Conservation (phyloP, 1,140 invertebrate genomes). For the Anthonomus grandis region DNA sequence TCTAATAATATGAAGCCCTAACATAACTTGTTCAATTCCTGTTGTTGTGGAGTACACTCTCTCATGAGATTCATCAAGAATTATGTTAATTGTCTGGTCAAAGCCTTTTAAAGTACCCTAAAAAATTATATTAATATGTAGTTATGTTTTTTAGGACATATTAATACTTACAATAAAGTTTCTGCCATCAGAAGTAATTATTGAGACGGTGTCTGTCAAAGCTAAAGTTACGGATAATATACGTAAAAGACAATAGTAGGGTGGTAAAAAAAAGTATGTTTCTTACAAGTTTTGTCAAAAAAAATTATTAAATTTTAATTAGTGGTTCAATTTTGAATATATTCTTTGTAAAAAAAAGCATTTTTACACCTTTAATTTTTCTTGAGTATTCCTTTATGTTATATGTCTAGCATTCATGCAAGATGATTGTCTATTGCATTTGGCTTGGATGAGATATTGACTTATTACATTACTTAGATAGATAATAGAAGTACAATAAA, state of each 20-base stretch:
- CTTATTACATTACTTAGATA: too few species aligned
- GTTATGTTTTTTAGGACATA: slow-evolving; percentile 15
- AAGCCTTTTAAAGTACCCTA: slow-evolving; percentile 87
- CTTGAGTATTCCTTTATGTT: too few species aligned
- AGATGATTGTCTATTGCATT: too few species aligned
- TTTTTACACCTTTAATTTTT: too few species aligned
- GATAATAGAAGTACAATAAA: too few species aligned
- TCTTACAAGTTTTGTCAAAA: too few species aligned
- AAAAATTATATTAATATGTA: slow-evolving; percentile 37
- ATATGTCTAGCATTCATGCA: too few species aligned
- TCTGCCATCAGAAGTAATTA: slow-evolving; percentile 91
- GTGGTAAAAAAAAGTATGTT: too few species aligned
- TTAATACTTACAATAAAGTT: slow-evolving; percentile 84
- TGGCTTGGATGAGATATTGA: too few species aligned
- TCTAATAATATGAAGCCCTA: slow-evolving; percentile 94
- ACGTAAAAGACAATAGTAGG: background rate
- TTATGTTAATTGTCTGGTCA: slow-evolving; percentile 98
- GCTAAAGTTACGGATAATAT: slow-evolving; percentile 42
- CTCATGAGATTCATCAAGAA: slow-evolving; percentile 96
- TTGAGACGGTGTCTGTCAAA: slow-evolving; percentile 78
- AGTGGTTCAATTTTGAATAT: too few species aligned
- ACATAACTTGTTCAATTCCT: slow-evolving; percentile 93
- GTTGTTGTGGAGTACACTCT: slow-evolving; percentile 88
- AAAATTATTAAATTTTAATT: too few species aligned
- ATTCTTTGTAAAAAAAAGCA: too few species aligned